These are phyloP conservation scores for Pomatorhinus ruficollis DNA, from an alignment of 2,113 vertebrate species.

Conservation along the genomic window DNA sequence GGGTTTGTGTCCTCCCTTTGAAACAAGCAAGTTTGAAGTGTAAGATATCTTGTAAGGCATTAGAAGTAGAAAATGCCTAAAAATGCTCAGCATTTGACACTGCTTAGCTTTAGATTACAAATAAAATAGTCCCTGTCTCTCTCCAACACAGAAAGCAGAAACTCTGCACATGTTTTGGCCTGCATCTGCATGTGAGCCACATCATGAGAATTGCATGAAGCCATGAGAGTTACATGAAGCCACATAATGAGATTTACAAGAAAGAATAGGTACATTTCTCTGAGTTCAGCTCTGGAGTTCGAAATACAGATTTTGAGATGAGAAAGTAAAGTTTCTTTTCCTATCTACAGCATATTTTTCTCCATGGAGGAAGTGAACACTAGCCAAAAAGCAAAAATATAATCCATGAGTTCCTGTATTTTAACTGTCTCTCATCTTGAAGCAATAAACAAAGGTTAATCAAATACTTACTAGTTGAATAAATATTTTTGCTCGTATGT, in stretches of 20 bases:
- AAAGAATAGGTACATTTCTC: neutral
- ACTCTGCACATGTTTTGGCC: neutral
- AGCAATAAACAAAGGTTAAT: conserved; percentile 64
- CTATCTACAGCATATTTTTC: neutral
- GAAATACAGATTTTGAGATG: neutral
- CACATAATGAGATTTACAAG: neutral
- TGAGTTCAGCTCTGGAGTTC: neutral
- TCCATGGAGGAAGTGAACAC: conserved; percentile 28
- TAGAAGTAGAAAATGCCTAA: neutral
- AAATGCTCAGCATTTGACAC: neutral
- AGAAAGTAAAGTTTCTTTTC: conserved; percentile 10
- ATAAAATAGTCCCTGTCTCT: neutral
- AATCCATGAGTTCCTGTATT: conserved; percentile 34
- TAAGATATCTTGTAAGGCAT: neutral
- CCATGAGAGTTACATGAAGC: neutral
- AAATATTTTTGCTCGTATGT: conserved; percentile 41
- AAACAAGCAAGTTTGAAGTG: neutral
- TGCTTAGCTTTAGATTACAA: neutral
- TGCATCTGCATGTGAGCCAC: neutral
- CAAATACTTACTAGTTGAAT: conserved; percentile 56
- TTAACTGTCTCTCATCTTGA: conserved; percentile 59
- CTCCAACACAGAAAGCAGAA: neutral
- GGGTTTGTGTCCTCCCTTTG: neutral
- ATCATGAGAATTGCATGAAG: neutral
- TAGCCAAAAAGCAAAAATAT: conserved; percentile 44